phyloP scores from a whole-genome alignment of 2,797 vertebrate species.

The Sebastolobus alascanus region DNA sequence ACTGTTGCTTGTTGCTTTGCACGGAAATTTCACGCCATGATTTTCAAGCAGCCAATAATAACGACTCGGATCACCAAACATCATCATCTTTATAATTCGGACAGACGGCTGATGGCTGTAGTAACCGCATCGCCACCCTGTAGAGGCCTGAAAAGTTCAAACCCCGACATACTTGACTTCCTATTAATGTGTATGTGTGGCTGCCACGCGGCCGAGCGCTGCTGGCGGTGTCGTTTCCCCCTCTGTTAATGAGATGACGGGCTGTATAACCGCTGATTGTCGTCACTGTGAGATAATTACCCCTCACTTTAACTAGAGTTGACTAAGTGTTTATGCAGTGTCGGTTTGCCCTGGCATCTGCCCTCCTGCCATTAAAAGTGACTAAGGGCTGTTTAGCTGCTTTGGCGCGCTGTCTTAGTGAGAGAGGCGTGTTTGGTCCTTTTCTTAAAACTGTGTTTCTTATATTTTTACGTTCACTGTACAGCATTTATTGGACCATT shows the following conservation, averaged over 20 bases:
- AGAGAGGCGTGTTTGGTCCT: not conserved
- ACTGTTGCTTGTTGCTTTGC: not conserved
- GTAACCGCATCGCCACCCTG: constrained; percentile 1
- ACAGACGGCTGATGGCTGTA: not conserved
- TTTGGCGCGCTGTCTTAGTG: constrained; percentile 25
- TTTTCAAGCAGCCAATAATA: not conserved
- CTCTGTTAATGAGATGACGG: constrained; percentile 64
- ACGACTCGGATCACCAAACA: not conserved
- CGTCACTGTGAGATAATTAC: constrained; percentile 74
- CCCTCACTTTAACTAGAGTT: constrained; percentile 67
- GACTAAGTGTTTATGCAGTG: constrained; percentile 76
- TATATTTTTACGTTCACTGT: not conserved
- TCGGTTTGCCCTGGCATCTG: constrained; percentile 66
- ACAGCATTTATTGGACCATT: not conserved
- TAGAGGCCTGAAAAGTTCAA: constrained; percentile 14
- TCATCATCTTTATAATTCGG: constrained; percentile 5
- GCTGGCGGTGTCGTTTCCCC: constrained; percentile 40
- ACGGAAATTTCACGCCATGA: not conserved
- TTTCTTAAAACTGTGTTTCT: constrained; percentile 15
- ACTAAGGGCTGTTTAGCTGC: constrained; percentile 62
- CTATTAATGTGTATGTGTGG: not conserved
- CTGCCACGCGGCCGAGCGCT: constrained; percentile 17
- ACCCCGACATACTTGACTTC: constrained; percentile 12
- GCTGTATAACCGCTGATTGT: constrained; percentile 66
- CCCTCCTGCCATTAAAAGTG: constrained; percentile 70